Evolutionary conservation across 2,888 invertebrate genomes (phyloP), one percentile per base, ranked within the genome.

Genomic region (Ecdyonurus torrentis): DNA sequence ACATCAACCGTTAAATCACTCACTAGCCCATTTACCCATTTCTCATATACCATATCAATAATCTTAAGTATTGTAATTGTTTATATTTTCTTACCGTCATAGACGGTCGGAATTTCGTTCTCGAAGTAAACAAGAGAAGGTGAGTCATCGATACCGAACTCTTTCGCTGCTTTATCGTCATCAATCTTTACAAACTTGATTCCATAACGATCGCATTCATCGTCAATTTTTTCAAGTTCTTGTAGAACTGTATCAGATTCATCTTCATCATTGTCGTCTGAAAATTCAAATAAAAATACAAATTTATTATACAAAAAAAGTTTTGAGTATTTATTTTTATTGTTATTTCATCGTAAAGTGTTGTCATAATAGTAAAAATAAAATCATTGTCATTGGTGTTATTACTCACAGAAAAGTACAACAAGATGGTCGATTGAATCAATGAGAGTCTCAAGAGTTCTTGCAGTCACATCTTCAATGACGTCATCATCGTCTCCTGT

Each of bases 181-280:
- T 92, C 92, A 68, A 93, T 92, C 77, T 93, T 93, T 55, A 93
- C 93, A 74, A 94, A 92, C 74, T 91, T 91, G 69, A 94, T 93
- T 65, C 91, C 91, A 71, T 91, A 89, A 70, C 88, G 87, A 75
- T 92, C 92, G 73, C 91, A 91, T 74, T 93, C 93, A 74, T 93
- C 92, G 74, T 93, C 93, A 71, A 94, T 93, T 76, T 91, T 91
- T 76, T 93, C 93, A 69, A 93, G 79, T 75, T 93, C 93, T 67
- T 81, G 83, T 68, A 94, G 80, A 62, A 89, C 90, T 70, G 85
- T 84, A 85, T 88, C 86, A 64, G 91, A 91, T 72, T 92, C 90
- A 67, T 90, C 88, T 71, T 92, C 90, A 66, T 88, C 90, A 72
- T 91, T 87, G 76, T 93, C 91, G 77, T 93, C 93, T 93, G 75